Conservation (phyloP, 2,113 vertebrate species). For the Carassius auratus region DNA sequence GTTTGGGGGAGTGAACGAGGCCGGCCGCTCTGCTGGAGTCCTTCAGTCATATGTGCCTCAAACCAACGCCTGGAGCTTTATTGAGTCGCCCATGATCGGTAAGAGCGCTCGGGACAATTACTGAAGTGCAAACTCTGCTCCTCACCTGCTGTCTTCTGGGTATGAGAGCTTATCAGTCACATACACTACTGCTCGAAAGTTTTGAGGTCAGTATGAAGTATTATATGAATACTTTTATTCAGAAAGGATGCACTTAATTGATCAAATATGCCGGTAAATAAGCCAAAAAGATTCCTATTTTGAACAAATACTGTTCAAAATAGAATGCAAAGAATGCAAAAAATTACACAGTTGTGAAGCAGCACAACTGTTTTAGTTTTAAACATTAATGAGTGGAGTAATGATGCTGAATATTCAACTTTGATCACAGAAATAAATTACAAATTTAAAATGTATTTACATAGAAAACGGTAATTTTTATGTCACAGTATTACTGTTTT, state of each 20-base stretch:
- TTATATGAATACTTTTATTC: not conserved
- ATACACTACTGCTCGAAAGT: not conserved
- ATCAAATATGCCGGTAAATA: not conserved
- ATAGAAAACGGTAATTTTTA: not conserved
- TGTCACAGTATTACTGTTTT: not conserved
- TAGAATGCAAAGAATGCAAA: not conserved
- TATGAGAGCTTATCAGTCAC: not conserved
- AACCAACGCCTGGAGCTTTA: conserved; percentile 95
- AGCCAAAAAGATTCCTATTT: too few relatives aligned
- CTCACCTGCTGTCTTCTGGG: not conserved
- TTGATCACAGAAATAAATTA: not conserved
- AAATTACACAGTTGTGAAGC: not conserved
- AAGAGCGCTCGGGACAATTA: conserved; percentile 57
- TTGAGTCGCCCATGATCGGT: conserved; percentile 99
- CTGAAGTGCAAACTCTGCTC: not conserved
- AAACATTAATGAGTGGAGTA: not conserved
- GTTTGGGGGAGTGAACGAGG: conserved; percentile 96
- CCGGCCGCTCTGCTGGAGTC: conserved; percentile 89
- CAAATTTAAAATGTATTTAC: not conserved
- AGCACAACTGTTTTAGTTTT: too few relatives aligned
- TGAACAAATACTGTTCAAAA: not conserved
- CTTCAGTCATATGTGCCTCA: conserved; percentile 93
- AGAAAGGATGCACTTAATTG: not conserved
- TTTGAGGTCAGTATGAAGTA: not conserved
- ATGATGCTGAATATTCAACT: not conserved